phyloP scores from a whole-genome alignment of 2,113 vertebrate species.

The Stegastes partitus region DNA sequence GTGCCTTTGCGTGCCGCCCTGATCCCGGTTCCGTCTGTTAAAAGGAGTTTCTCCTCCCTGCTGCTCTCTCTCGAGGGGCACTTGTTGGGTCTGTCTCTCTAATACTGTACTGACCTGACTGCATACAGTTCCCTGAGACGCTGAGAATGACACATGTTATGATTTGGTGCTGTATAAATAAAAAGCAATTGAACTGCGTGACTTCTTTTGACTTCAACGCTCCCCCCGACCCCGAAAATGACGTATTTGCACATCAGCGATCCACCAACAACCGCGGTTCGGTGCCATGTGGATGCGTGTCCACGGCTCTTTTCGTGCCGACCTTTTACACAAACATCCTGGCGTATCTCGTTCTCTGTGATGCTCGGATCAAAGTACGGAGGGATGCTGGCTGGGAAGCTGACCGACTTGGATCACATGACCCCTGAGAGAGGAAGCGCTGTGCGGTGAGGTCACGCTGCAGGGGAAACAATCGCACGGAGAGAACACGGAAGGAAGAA shows the following conservation, averaged over 20 bases:
- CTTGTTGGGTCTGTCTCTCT: neutral
- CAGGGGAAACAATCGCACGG: constrained; percentile 70
- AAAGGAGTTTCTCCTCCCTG: neutral
- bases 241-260: constrained; percentile 2
- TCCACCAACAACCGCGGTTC: neutral
- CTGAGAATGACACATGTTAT: neutral
- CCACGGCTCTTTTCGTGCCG: constrained; percentile 26
- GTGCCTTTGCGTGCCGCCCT: neutral
- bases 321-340: constrained; percentile 55
- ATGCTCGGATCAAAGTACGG: constrained; percentile 57
- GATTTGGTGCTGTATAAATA: constrained; percentile 10
- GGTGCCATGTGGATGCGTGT: neutral
- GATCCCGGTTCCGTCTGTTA: neutral
- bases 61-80: neutral
- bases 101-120: neutral
- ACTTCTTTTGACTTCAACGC: neutral
- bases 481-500: constrained; percentile 78
- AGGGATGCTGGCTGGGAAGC: constrained; percentile 50
- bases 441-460: constrained; percentile 67
- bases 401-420: constrained; percentile 65
- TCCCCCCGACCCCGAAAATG: neutral
- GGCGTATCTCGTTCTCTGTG: constrained; percentile 17
- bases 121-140: constrained; percentile 4
- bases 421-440: constrained; percentile 60
- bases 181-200: neutral